These are phyloP conservation scores for Dexiosoma caninum DNA, from an alignment of 2,888 invertebrate species.

Conservation along the genomic window DNA sequence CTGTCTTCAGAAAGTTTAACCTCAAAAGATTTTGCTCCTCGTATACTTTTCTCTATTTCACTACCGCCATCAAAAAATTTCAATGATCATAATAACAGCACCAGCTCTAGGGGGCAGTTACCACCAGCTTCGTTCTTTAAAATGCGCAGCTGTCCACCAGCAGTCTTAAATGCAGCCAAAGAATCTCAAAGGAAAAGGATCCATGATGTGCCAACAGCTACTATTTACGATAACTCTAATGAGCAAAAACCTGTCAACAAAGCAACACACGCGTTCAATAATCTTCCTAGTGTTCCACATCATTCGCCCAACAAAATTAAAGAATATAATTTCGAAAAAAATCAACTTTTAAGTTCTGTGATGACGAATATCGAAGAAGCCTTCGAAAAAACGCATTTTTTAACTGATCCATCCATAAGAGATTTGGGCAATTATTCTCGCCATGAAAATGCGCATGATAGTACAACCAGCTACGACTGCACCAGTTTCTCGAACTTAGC, in stretches of 20 bases:
- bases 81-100: constrained; percentile 45
- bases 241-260: constrained; percentile 2
- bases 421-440: constrained; percentile 76
- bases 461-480: constrained; percentile 69
- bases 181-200: constrained; percentile 42
- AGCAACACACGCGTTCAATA: not conserved
- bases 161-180: not conserved
- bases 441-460: constrained; percentile 71
- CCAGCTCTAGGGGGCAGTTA: constrained; percentile 1
- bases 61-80: constrained; percentile 68
- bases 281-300: not conserved
- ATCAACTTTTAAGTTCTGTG: constrained; percentile 69
- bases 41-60: constrained; percentile 69
- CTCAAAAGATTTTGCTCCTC: constrained; percentile 68
- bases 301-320: constrained; percentile 37
- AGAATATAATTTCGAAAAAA: constrained; percentile 66
- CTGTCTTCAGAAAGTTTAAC: not conserved
- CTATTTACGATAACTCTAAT: not conserved
- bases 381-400: constrained; percentile 69
- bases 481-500: constrained; percentile 72
- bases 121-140: constrained; percentile 2
- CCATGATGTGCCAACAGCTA: constrained; percentile 37
- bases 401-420: constrained; percentile 64
- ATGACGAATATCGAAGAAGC: constrained; percentile 72
- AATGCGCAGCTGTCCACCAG: constrained; percentile 4